phyloP scores from a whole-genome alignment of 2,113 vertebrate genomes.

The Callithrix jacchus region DNA sequence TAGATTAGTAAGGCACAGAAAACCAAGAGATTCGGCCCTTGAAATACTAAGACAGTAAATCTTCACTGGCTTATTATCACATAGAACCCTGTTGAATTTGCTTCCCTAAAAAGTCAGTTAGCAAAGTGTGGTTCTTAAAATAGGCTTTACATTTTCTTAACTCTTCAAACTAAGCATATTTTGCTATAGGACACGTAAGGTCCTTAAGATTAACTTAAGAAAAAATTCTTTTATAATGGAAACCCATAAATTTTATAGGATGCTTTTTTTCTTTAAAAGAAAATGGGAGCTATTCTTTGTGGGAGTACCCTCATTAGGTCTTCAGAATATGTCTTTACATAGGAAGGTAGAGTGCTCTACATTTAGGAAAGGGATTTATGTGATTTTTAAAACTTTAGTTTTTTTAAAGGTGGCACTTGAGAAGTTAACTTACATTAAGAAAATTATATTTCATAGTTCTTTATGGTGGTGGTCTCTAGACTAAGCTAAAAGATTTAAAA shows the following conservation, averaged over 20 bases:
- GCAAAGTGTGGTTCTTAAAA: slow-evolving; percentile 70
- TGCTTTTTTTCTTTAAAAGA: not conserved
- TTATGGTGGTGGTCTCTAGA: not conserved
- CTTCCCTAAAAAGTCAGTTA: slow-evolving; percentile 67
- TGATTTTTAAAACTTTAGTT: slow-evolving; percentile 14
- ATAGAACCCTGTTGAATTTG: slow-evolving; percentile 71
- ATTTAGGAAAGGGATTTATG: slow-evolving; percentile 61
- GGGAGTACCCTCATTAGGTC: slow-evolving; percentile 15
- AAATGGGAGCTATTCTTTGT: slow-evolving; percentile 64
- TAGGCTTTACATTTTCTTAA: slow-evolving; percentile 73
- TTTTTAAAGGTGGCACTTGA: slow-evolving; percentile 47
- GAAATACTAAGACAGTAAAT: slow-evolving; percentile 73
- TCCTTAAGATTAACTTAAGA: slow-evolving; percentile 74
- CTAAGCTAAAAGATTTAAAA: slow-evolving; percentile 27
- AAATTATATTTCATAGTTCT: slow-evolving; percentile 28
- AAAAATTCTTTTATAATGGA: slow-evolving; percentile 50
- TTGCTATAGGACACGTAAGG: slow-evolving; percentile 54
- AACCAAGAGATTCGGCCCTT: slow-evolving; percentile 58
- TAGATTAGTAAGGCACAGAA: slow-evolving; percentile 68
- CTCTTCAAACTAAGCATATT: slow-evolving; percentile 71
- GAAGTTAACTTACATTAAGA: slow-evolving; percentile 43
- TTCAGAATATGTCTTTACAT: slow-evolving; percentile 25
- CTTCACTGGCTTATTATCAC: slow-evolving; percentile 63
- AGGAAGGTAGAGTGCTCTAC: slow-evolving; percentile 36
- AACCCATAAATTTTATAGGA: slow-evolving; percentile 51